A percentile compares a stretch with the other conserved stretches of the same genome.
Evolutionary conservation across 2,888 invertebrate species (phyloP).

Genomic region (Tricholauxania praeusta): DNA sequence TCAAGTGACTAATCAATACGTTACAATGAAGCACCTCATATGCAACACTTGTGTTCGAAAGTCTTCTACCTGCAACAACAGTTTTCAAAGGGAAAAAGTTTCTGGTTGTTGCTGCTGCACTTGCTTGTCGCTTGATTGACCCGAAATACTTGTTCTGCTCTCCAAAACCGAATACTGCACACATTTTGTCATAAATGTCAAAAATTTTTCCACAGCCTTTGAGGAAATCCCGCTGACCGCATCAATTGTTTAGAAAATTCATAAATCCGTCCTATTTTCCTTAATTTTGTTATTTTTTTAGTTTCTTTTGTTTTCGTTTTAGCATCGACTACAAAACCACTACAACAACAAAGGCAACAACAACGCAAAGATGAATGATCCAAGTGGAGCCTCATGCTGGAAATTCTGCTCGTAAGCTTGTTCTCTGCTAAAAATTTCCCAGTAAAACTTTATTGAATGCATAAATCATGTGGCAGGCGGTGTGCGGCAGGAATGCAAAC

Average conservation of each 20-base stretch:
- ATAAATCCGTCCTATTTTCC: too few relatives aligned
- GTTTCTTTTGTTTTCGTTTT: too few relatives aligned
- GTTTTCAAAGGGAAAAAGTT: too few relatives aligned
- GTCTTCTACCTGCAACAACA: too few relatives aligned
- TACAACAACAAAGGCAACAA: background rate
- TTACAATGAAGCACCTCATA: too few relatives aligned
- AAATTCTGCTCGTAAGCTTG: too few relatives aligned
- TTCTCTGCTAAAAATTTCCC: background rate
- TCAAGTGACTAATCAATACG: too few relatives aligned
- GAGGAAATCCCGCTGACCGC: constrained; percentile 38
- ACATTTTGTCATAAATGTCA: constrained; percentile 43
- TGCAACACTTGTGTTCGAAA: too few relatives aligned
- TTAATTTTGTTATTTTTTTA: too few relatives aligned
- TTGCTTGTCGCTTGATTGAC: too few relatives aligned
- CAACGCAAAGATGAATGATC: background rate
- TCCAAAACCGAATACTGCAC: constrained; percentile 8
- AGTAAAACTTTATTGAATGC: constrained; percentile 26
- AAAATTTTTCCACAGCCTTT: constrained; percentile 40
- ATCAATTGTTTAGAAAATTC: constrained; percentile 26
- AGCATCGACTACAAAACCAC: background rate
- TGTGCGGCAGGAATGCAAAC: constrained; percentile 20
- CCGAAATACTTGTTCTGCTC: too few relatives aligned
- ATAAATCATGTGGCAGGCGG: constrained; percentile 18
- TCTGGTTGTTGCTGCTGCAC: too few relatives aligned
- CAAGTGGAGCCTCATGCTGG: background rate